A percentile compares a stretch with the other conserved stretches of the same genome.
phyloP scores from a whole-genome alignment of 2,113 vertebrate genomes.

The Nothocercus nigrocapillus region DNA sequence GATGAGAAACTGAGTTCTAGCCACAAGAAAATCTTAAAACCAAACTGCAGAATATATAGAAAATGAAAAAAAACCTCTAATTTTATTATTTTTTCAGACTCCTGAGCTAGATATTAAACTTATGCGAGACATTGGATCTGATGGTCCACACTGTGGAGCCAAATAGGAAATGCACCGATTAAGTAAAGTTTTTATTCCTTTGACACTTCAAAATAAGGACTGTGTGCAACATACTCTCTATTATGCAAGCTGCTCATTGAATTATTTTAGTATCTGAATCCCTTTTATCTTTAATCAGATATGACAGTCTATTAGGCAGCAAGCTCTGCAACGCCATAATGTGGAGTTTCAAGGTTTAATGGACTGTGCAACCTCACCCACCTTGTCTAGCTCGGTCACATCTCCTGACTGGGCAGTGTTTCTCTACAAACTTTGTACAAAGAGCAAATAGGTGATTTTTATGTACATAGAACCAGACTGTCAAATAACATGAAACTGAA shows the following conservation, averaged over 20 bases:
- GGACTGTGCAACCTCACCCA: background rate
- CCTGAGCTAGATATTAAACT: conserved; percentile 9
- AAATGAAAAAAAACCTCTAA: background rate
- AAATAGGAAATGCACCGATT: conserved; percentile 26
- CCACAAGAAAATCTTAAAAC: conserved; percentile 1
- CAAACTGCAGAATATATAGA: background rate
- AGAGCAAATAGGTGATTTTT: background rate
- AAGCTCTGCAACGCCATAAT: background rate
- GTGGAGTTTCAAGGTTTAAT: background rate
- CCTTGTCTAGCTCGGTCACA: background rate
- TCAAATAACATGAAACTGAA: background rate
- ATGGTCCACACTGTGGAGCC: background rate
- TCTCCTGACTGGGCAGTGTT: background rate
- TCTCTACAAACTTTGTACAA: background rate
- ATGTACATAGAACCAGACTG: background rate
- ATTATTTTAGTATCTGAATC: conserved; percentile 3
- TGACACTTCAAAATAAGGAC: background rate
- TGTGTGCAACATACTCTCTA: background rate
- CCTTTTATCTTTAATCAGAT: background rate
- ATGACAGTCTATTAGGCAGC: background rate
- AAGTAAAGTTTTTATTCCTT: background rate
- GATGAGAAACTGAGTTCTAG: background rate
- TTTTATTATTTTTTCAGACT: conserved; percentile 8
- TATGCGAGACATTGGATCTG: conserved; percentile 32
- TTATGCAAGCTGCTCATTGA: background rate